These are phyloP conservation scores for Zophobas atratus DNA, from an alignment of 1,140 invertebrate species.

Conservation along the genomic window DNA sequence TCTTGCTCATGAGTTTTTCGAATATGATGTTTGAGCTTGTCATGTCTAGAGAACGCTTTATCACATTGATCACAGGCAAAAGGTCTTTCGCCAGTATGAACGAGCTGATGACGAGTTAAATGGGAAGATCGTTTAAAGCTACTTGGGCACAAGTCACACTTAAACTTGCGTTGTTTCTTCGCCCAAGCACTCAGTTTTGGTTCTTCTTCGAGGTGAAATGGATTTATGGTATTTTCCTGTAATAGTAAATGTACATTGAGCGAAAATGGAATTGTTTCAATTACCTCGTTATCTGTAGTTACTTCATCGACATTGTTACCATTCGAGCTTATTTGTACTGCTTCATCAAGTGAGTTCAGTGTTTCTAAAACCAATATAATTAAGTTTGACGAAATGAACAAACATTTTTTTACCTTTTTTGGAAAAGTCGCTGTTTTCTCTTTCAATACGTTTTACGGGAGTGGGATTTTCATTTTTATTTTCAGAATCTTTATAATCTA, in stretches of 20 bases:
- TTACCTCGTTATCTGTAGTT: not conserved
- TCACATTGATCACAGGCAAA: constrained; percentile 74
- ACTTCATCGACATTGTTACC: not conserved
- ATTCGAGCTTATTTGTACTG: not conserved
- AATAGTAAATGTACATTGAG: not conserved
- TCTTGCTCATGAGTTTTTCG: constrained; percentile 59
- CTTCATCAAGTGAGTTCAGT: not conserved
- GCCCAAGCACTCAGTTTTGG: constrained; percentile 56
- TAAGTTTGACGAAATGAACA: not conserved
- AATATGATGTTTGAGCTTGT: constrained; percentile 73
- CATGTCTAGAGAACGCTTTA: constrained; percentile 77
- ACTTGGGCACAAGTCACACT: constrained; percentile 62
- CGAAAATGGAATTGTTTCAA: not conserved
- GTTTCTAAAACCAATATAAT: not conserved
- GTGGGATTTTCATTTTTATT: constrained; percentile 16
- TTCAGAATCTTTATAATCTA: constrained; percentile 54
- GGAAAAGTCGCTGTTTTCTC: not conserved
- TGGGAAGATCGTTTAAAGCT: constrained; percentile 79
- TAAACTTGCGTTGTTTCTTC: constrained; percentile 61
- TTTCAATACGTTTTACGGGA: not conserved
- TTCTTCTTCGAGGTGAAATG: not conserved
- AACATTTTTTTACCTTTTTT: constrained; percentile 9
- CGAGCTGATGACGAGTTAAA: constrained; percentile 80
- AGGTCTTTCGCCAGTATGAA: constrained; percentile 75
- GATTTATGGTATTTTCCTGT: not conserved